Conservation (phyloP, 2,797 vertebrate genomes). For the Myotis daubentonii region DNA sequence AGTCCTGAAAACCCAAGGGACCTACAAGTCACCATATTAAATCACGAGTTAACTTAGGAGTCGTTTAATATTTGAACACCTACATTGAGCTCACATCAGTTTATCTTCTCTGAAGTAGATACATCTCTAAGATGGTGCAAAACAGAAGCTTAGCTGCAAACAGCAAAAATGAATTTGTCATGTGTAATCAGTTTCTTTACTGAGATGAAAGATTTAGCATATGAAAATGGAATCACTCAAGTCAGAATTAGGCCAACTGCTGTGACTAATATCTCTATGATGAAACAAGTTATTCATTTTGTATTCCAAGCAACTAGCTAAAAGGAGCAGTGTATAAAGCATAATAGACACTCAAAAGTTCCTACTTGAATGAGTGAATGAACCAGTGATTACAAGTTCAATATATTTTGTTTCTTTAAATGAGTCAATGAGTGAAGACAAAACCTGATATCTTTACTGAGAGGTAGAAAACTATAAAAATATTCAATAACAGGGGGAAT, state of each 20-base stretch:
- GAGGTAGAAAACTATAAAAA: background rate
- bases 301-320: background rate
- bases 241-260: constrained; percentile 61
- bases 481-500: background rate
- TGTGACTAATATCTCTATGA: constrained; percentile 54
- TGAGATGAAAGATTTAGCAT: constrained; percentile 50
- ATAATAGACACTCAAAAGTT: background rate
- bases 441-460: background rate
- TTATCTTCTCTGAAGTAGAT: constrained; percentile 54
- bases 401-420: background rate
- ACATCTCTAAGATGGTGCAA: constrained; percentile 1
- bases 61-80: constrained; percentile 57
- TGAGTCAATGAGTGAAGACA: background rate
- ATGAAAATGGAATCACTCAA: constrained; percentile 67
- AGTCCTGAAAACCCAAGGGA: background rate
- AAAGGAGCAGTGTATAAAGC: background rate
- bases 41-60: constrained; percentile 13
- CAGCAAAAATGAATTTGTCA: constrained; percentile 63
- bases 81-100: constrained; percentile 13
- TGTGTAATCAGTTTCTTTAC: constrained; percentile 53
- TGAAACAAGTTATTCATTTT: constrained; percentile 55
- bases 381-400: background rate
- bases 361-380: constrained; percentile 18
- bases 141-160: constrained; percentile 19
- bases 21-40: background rate